These are phyloP conservation scores for Lagria hirta DNA, from an alignment of 2,888 invertebrate genomes.

Conservation along the genomic window DNA sequence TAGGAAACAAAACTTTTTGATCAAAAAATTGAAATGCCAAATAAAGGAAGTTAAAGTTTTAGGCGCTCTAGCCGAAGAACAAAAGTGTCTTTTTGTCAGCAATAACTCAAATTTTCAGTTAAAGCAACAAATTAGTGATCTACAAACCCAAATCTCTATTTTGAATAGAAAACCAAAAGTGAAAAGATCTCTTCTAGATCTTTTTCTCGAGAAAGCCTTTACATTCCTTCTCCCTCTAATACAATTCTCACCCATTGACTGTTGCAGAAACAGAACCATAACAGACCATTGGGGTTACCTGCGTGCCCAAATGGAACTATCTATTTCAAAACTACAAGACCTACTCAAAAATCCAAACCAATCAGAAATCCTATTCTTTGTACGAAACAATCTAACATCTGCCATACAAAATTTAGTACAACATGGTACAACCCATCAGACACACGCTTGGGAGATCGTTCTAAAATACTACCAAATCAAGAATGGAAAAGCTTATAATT, in stretches of 20 bases:
- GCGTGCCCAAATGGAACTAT: slow-evolving; percentile 84
- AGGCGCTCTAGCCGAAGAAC: too few relatives aligned
- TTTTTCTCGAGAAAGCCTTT: slow-evolving; percentile 62
- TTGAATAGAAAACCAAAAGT: not conserved
- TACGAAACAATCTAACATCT: too few relatives aligned
- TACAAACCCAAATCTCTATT: not conserved
- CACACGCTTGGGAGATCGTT: slow-evolving; percentile 92
- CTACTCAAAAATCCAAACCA: too few relatives aligned
- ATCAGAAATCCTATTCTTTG: too few relatives aligned
- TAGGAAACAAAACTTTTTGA: slow-evolving; percentile 66
- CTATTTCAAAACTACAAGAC: slow-evolving; percentile 61
- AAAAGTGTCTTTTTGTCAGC: too few relatives aligned
- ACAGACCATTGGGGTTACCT: slow-evolving; percentile 87
- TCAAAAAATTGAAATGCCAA: slow-evolving; percentile 82
- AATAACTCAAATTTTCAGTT: too few relatives aligned
- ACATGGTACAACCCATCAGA: slow-evolving; percentile 78
- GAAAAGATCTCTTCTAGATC: not conserved
- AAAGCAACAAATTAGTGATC: too few relatives aligned
- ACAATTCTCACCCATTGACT: too few relatives aligned
- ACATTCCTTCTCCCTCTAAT: too few relatives aligned
- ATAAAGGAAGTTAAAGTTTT: slow-evolving; percentile 84
- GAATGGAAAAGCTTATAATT: slow-evolving; percentile 86
- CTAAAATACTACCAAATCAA: slow-evolving; percentile 88
- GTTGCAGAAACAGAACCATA: slow-evolving; percentile 1
- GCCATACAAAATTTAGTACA: slow-evolving; percentile 83